Evolutionary conservation across 1,140 invertebrate species (phyloP).

Genomic region (Elymnias hypermnestra): DNA sequence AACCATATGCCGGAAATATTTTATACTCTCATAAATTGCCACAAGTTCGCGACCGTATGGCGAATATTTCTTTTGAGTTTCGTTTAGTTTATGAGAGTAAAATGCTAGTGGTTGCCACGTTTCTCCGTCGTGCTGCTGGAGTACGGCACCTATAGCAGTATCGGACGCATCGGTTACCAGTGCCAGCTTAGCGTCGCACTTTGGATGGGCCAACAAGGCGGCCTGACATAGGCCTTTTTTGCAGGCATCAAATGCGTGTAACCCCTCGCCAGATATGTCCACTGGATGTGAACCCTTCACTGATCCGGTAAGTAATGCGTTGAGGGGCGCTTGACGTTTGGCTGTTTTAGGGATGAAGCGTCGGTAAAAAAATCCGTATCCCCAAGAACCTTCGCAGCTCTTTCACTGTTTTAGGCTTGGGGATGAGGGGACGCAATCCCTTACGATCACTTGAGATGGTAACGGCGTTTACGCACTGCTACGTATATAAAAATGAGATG

Average conservation of each 20-base stretch:
- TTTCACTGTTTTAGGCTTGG: neutral
- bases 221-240: conserved; percentile 3
- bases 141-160: conserved; percentile 1
- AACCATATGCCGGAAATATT: conserved; percentile 7
- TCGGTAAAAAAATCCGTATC: conserved; percentile 11
- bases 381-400: conserved; percentile 7
- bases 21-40: conserved; percentile 9
- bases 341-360: conserved; percentile 5
- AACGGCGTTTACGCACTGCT: too few species aligned
- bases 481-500: too few species aligned
- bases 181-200: neutral
- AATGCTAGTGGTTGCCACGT: conserved; percentile 9
- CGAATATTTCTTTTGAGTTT: conserved; percentile 6
- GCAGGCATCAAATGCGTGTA: conserved; percentile 2
- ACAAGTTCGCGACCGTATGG: conserved; percentile 10
- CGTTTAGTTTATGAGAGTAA: conserved; percentile 1
- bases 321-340: conserved; percentile 4
- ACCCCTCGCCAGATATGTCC: neutral
- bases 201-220: neutral
- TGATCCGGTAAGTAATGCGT: conserved; percentile 6
- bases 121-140: conserved; percentile 4
- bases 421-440: too few species aligned
- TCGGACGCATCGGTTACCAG: conserved; percentile 14
- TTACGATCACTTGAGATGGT: too few species aligned
- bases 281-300: conserved; percentile 2